Evolutionary conservation across 1,140 invertebrate species (phyloP).

Genomic region (Trachymyrmex cornetzi): DNA sequence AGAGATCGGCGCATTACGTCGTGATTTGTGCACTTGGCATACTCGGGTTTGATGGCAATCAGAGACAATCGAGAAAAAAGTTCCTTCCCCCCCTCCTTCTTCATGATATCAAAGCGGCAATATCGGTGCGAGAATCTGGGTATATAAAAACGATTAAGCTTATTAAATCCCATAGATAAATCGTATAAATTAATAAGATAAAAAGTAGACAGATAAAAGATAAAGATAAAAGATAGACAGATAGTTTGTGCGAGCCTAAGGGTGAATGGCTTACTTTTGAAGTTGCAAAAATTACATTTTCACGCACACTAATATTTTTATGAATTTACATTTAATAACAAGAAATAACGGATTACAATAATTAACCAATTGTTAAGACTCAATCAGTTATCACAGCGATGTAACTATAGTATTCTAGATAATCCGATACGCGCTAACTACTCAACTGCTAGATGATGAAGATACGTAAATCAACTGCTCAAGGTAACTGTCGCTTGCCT

Average conservation of each 20-base stretch:
- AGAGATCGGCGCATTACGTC: slow-evolving; percentile 11
- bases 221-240: neutral
- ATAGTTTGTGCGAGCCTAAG: neutral
- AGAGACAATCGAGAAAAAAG: neutral
- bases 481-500: too few species aligned
- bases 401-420: too few species aligned
- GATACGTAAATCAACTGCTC: too few species aligned
- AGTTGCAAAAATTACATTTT: too few species aligned
- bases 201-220: neutral
- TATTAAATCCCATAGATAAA: neutral
- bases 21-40: slow-evolving; percentile 21
- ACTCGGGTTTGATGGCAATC: neutral
- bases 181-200: neutral
- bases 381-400: too few species aligned
- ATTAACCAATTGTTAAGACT: too few species aligned
- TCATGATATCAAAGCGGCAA: neutral
- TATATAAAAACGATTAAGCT: neutral
- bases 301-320: too few species aligned
- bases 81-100: neutral
- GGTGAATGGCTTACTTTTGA: too few species aligned
- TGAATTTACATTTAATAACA: too few species aligned
- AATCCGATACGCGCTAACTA: too few species aligned
- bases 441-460: too few species aligned
- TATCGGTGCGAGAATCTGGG: neutral
- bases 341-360: too few species aligned